phyloP scores from a whole-genome alignment of 2,888 invertebrate species.

The Pachydiplax longipennis region DNA sequence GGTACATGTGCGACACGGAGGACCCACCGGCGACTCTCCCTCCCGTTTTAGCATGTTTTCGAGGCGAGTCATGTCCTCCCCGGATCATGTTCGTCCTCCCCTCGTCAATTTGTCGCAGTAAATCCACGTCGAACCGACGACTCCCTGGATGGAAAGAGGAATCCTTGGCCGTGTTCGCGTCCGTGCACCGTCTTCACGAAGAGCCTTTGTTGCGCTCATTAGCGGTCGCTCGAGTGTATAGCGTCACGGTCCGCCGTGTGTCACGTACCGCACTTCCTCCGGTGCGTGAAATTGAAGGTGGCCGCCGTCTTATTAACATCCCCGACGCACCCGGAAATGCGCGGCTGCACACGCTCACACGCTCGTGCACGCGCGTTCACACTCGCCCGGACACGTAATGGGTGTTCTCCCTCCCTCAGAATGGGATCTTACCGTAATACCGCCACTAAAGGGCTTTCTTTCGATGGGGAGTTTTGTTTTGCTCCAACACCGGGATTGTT shows the following conservation, averaged over 20 bases:
- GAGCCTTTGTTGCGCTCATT: not conserved
- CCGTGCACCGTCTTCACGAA: not conserved
- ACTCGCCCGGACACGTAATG: not conserved
- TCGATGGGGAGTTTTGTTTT: too few relatives aligned
- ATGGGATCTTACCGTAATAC: not conserved
- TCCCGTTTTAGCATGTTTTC: too few relatives aligned
- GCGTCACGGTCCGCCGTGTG: not conserved
- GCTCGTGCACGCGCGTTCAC: not conserved
- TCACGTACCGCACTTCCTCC: not conserved
- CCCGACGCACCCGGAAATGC: not conserved
- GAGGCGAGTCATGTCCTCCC: not conserved
- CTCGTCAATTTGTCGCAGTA: not conserved
- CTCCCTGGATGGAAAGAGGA: not conserved
- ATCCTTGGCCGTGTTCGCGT: not conserved
- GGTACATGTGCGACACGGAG: too few relatives aligned
- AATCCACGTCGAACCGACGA: not conserved
- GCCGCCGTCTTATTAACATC: not conserved
- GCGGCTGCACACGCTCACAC: not conserved
- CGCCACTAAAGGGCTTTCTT: not conserved
- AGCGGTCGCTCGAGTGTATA: not conserved
- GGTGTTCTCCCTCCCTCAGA: not conserved
- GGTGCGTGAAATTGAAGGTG: constrained; percentile 1
- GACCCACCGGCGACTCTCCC: too few relatives aligned
- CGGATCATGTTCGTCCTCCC: not conserved
- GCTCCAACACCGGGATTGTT: too few relatives aligned